Conservation (phyloP, 2,797 vertebrate species). For the Eulemur coronatus region DNA sequence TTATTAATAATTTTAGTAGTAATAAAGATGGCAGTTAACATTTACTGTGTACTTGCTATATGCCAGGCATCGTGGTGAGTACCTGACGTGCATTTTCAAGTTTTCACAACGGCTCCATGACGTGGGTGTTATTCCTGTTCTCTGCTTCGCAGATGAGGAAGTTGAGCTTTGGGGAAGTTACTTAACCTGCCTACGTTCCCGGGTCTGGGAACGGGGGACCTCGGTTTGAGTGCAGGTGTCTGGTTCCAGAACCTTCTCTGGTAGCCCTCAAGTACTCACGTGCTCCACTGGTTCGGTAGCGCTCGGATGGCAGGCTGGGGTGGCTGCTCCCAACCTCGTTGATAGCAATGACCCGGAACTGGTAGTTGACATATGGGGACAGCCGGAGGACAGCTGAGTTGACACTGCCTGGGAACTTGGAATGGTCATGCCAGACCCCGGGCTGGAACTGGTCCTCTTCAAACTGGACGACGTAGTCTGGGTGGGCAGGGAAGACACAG, state of each 20-base stretch:
- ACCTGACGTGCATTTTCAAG: neutral
- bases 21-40: neutral
- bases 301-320: slow-evolving; percentile 92
- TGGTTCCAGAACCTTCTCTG: rapidly evolving
- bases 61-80: neutral
- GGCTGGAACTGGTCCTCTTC: slow-evolving; percentile 94
- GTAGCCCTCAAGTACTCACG: slow-evolving; percentile 83
- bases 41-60: neutral
- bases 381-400: slow-evolving; percentile 93
- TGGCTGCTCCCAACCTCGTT: slow-evolving; percentile 94
- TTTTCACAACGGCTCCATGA: neutral
- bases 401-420: slow-evolving; percentile 89
- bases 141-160: neutral
- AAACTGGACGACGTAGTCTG: slow-evolving; percentile 96
- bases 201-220: neutral
- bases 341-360: slow-evolving; percentile 95
- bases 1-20: neutral
- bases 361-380: slow-evolving; percentile 95
- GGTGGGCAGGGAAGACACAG: neutral
- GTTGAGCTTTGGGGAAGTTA: neutral
- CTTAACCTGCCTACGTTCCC: rapidly evolving
- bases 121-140: rapidly evolving
- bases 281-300: slow-evolving; percentile 94
- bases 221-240: neutral
- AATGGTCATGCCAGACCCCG: slow-evolving; percentile 92